Percentiles rank a stretch among this genome's conserved stretches.
Evolutionary conservation across 2,888 invertebrate species (phyloP).

Genomic region (Caenorhabditis sulstoni): DNA sequence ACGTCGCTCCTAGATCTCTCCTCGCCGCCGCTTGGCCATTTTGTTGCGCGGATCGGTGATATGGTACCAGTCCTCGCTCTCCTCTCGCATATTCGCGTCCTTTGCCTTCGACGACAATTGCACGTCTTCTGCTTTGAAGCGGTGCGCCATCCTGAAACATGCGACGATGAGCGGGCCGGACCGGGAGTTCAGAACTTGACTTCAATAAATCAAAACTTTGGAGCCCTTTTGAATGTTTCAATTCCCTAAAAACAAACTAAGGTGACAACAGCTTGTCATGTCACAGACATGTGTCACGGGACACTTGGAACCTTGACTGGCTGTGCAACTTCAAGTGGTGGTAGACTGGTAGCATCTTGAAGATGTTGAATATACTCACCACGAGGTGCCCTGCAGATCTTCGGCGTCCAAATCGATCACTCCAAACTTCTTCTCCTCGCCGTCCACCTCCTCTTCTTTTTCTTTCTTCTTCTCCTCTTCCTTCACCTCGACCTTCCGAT

Average conservation of each 20-base stretch:
- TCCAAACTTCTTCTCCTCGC: constrained; percentile 77
- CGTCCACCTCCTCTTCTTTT: constrained; percentile 53
- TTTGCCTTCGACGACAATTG: constrained; percentile 75
- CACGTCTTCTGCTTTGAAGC: constrained; percentile 76
- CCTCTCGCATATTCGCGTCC: constrained; percentile 86
- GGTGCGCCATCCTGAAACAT: constrained; percentile 68
- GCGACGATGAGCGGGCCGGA: too few relatives aligned
- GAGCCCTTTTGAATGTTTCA: too few relatives aligned
- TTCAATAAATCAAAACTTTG: too few relatives aligned
- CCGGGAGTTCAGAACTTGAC: too few relatives aligned
- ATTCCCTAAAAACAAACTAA: too few relatives aligned
- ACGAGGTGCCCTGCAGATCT: constrained; percentile 71
- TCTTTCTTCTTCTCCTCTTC: constrained; percentile 34
- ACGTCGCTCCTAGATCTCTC: constrained; percentile 80
- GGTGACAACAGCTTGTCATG: too few relatives aligned
- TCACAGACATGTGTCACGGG: too few relatives aligned
- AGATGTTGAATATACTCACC: too few relatives aligned
- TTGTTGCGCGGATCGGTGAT: constrained; percentile 96
- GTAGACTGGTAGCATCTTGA: too few relatives aligned
- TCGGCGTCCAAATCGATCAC: constrained; percentile 81
- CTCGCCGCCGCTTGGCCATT: constrained; percentile 91
- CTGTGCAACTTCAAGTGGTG: too few relatives aligned
- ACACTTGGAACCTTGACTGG: too few relatives aligned
- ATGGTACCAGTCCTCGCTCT: constrained; percentile 94
- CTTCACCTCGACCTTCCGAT: constrained; percentile 78